Base-by-base conservation (phyloP, 2,888 invertebrate genomes). In the Andrena hattorfiana region DNA sequence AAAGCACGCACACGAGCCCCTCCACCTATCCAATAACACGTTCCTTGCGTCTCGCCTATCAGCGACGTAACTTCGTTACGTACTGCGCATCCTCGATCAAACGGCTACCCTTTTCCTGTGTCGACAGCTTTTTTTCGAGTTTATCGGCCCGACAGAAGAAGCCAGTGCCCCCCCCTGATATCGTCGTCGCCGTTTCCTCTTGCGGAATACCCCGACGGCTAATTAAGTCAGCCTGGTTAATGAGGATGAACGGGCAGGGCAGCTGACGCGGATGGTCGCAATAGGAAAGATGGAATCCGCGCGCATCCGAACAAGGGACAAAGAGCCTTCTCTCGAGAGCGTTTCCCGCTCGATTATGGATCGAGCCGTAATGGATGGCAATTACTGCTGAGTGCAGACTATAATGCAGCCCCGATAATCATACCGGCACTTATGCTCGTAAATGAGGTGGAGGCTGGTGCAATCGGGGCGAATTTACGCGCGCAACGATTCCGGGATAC, bases 361-460 rank as follows among this genome's bases (percentile, higher is more conserved):
- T 88, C 83, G 86, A 64, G 81, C 78, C 67, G 79, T 88, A 88
- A 88, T 87, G 87, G 87, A 88, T 86, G 84, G 85, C 87, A 86
- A 87, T 88, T 87, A 87, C 85, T 79, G 83, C 69, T 86, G 87
- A 87, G 87, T 87, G 85, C 87, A 71, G 83, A 84, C 81, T 83
- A 87, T 86, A 87, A 87, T 85, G 85, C 86, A 81, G 78, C 20
- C 85, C 77, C 87, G 86, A 87, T 87, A 87, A 87, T 87, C 85
- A 79, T 71, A 81, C 69, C 54, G 86, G 75, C 86, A 84, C 87
- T 85, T 87, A 81, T 70, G 76, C 63, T 74, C 66, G 76, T 60
- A 87, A 87, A 86, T 78, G 78, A 82, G 77, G 60, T 42, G 56
- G 84, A 85, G 76, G 77, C 59, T 62, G 48, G 71, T 26, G 75